These are phyloP conservation scores for Ictalurus punctatus DNA, from an alignment of 2,113 vertebrate genomes.

Conservation along the genomic window DNA sequence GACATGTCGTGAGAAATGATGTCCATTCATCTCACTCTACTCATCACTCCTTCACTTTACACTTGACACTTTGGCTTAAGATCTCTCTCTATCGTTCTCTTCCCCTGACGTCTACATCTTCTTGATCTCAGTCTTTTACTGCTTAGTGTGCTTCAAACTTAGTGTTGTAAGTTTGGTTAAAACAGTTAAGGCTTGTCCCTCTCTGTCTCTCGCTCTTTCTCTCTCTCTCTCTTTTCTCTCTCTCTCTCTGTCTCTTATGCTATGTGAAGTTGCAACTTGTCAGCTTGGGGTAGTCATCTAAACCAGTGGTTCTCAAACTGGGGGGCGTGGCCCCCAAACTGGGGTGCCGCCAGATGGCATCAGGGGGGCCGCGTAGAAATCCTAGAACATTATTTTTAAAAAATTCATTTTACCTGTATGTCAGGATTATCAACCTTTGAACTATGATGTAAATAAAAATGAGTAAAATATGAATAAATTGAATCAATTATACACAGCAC, in stretches of 20 bases:
- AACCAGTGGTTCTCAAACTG: not conserved
- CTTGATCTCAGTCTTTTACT: not conserved
- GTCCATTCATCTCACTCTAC: slow-evolving; percentile 4
- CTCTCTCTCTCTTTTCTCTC: not conserved
- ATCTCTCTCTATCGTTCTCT: not conserved
- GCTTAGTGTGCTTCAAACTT: not conserved
- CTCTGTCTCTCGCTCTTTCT: slow-evolving; percentile 12
- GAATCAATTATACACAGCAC: too few species aligned
- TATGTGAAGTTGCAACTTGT: not conserved
- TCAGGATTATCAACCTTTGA: too few species aligned
- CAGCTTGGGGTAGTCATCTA: not conserved
- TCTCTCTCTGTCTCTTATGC: not conserved
- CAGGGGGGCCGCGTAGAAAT: too few species aligned
- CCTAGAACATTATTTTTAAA: too few species aligned
- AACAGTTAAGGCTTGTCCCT: not conserved
- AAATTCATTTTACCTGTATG: too few species aligned
- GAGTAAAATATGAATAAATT: too few species aligned
- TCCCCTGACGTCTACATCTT: slow-evolving; percentile 4
- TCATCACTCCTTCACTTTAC: slow-evolving; percentile 21
- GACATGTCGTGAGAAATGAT: slow-evolving; percentile 51
- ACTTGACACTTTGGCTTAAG: not conserved
- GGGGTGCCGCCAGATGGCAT: too few species aligned
- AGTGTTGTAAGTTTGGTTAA: not conserved
- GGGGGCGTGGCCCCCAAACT: too few species aligned
- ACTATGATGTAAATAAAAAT: too few species aligned